Base-by-base conservation (phyloP, 2,888 invertebrate genomes). In the Vannuccia rotundouncinata region DNA sequence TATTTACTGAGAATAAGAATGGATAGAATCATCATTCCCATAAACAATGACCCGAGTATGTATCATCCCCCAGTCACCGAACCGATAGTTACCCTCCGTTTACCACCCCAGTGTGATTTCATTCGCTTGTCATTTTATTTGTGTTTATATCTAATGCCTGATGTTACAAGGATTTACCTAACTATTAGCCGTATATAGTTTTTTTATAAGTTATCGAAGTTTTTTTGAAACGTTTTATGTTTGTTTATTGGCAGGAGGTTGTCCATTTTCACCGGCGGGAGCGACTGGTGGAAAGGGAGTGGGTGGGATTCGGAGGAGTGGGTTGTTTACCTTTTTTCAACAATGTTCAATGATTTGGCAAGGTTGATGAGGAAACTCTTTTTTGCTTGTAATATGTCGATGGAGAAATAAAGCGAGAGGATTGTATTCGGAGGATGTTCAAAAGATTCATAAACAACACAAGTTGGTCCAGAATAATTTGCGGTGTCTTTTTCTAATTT, bases 361-460 rank as follows among this genome's bases (percentile, higher is more conserved):
- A 66, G 66, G 25, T 66, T 22, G 66, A 66, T 66, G 66, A 66
- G 66, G 66, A 66, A 66, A 66, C 66, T 5, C 66, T 66, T 66
- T 2, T 27, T 66, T 22, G 66, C 22, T 66, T 66, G 66, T 66
- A 66, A 17, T 66, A 27, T 66, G 66, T 66, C 66, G 66, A 66
- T 66, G 66, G 25, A 66, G 66, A 66, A 66, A 66, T 2, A 66
- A 66, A n/a, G 25, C 66, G 25, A 66, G 10, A 66, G 66, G 22
- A 22, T 66, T 66, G 66, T 66, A 66, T 66, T 17, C 66, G 25
- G 66, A 66, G n/a, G 25, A 66, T 66, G 66, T 66, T 66, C 2
- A 66, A 22, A 5, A 5, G 66, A 66, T 66, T 66, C 66, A 66
- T 66, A 66, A 66, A 66, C 22, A 66, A 66, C 66, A 66, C 66